phyloP scores from a whole-genome alignment of 2,113 vertebrate genomes.

The Riparia riparia region DNA sequence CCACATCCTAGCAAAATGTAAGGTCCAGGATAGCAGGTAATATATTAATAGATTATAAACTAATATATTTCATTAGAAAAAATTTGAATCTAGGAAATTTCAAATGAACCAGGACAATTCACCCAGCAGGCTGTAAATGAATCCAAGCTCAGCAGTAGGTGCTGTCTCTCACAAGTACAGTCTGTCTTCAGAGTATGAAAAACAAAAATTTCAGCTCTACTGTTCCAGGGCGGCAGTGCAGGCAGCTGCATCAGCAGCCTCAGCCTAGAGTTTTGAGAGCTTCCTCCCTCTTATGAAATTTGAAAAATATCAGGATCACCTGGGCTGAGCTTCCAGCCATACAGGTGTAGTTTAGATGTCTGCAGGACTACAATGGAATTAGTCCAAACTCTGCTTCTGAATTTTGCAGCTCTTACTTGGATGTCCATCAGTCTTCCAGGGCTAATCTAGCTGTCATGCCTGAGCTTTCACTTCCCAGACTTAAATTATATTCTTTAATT shows the following conservation, averaged over 20 bases:
- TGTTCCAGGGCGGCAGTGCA: not conserved
- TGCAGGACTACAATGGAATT: not conserved
- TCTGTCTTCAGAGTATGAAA: not conserved
- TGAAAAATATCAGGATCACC: not conserved
- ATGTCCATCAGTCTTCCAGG: not conserved
- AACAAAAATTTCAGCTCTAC: not conserved
- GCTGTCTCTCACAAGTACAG: not conserved
- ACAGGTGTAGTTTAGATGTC: not conserved
- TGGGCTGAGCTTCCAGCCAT: not conserved
- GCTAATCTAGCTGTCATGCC: not conserved
- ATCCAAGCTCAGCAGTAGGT: not conserved
- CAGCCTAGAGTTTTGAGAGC: not conserved
- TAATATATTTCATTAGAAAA: not conserved
- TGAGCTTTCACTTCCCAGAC: not conserved
- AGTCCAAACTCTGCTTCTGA: not conserved
- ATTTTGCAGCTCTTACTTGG: not conserved
- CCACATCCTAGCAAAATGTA: not conserved
- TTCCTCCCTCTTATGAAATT: not conserved
- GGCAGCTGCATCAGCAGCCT: not conserved
- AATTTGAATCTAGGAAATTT: not conserved
- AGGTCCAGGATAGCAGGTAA: not conserved
- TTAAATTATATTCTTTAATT: not conserved
- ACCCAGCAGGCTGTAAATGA: not conserved
- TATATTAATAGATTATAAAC: not conserved
- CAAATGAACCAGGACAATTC: not conserved